Percentiles rank a stretch among this genome's conserved stretches.
phyloP scores from a whole-genome alignment of 2,888 invertebrate genomes.

The Heliconius cydno region DNA sequence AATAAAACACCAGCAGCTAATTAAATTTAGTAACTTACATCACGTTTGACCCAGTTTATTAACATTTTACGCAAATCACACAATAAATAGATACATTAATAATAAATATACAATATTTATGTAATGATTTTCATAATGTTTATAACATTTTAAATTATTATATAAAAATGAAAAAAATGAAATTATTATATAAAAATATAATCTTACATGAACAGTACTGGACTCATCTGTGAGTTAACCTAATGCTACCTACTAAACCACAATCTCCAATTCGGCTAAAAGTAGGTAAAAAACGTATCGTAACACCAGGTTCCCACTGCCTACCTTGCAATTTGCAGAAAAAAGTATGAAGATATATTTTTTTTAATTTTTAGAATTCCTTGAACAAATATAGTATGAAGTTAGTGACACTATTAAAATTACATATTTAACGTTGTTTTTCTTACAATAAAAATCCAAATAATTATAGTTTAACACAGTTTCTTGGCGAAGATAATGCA shows the following conservation, averaged over 20 bases:
- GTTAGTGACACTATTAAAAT: too few species aligned
- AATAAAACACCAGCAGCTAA: constrained; percentile 12
- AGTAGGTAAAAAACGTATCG: too few species aligned
- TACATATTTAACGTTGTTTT: background rate
- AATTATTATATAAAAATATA: background rate
- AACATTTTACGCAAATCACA: constrained; percentile 4
- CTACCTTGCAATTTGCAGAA: too few species aligned
- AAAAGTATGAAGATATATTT: too few species aligned
- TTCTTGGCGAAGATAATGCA: background rate
- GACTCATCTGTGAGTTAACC: too few species aligned
- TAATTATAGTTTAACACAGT: background rate
- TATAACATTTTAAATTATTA: background rate
- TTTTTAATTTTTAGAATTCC: too few species aligned
- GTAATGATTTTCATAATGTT: background rate
- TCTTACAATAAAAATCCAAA: background rate
- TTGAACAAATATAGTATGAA: too few species aligned
- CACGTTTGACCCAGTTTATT: constrained; percentile 16
- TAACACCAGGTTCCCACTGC: too few species aligned
- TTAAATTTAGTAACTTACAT: constrained; percentile 10
- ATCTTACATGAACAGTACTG: too few species aligned
- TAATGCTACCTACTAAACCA: too few species aligned
- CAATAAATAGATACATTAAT: background rate
- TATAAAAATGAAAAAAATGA: too few species aligned
- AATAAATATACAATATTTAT: background rate
- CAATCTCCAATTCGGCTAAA: too few species aligned